Conservation (phyloP, 2,797 vertebrate species). For the Semaprochilodus insignis region DNA sequence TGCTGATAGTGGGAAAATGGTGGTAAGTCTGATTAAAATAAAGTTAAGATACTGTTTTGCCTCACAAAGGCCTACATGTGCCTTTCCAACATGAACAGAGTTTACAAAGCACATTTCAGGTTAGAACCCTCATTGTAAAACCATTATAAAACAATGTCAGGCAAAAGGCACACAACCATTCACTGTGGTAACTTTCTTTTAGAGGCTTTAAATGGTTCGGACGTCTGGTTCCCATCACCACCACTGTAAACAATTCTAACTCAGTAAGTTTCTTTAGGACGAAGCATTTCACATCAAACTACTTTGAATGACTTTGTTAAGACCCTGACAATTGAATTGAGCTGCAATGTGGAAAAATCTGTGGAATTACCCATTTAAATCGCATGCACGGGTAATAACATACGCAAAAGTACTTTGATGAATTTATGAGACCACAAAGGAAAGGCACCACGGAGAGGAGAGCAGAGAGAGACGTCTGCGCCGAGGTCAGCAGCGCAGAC, state of each 20-base stretch:
- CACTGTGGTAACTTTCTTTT: background rate
- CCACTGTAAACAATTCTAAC: background rate
- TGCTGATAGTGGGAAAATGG: no score
- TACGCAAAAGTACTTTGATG: background rate
- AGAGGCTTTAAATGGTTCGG: background rate
- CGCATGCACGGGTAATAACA: background rate
- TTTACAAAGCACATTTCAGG: background rate
- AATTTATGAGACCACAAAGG: background rate
- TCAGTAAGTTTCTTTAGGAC: background rate
- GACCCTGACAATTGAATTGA: background rate
- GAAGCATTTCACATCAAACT: background rate
- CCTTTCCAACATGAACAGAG: background rate
- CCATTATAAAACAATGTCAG: background rate
- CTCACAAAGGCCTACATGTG: background rate
- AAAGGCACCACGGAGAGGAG: background rate
- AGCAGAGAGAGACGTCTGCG: background rate
- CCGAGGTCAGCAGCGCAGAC: background rate
- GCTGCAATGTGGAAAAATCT: background rate
- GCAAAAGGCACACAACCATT: background rate
- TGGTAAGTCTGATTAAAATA: no score
- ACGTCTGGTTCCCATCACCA: background rate
- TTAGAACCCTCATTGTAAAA: background rate
- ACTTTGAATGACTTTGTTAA: background rate
- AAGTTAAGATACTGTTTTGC: background rate
- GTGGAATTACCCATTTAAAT: background rate